phyloP scores from a whole-genome alignment of 1,140 invertebrate species.

The Nasonia vitripennis region DNA sequence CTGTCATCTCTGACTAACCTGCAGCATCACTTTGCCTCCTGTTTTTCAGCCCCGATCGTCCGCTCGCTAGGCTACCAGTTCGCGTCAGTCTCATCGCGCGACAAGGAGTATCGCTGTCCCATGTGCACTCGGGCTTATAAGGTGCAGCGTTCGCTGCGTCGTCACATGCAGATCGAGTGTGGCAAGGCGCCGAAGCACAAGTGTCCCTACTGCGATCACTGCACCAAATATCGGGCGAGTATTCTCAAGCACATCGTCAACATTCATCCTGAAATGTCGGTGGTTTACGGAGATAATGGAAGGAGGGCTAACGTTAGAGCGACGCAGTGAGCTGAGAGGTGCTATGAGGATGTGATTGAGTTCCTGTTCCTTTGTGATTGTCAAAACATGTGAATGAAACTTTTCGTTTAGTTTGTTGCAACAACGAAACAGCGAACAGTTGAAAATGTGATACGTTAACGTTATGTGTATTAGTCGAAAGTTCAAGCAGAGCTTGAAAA shows the following conservation, averaged over 20 bases:
- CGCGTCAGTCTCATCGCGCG: background rate
- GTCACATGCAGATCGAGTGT: slow-evolving; percentile 80
- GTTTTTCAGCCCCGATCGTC: background rate
- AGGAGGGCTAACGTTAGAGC: background rate
- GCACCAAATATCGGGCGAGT: slow-evolving; percentile 79
- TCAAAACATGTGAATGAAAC: no score
- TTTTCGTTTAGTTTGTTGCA: no score
- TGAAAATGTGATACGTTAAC: no score
- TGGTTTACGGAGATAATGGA: background rate
- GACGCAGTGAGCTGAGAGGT: no score
- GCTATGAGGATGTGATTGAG: no score
- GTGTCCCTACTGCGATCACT: slow-evolving; percentile 75
- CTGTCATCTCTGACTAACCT: background rate
- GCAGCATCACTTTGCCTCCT: background rate
- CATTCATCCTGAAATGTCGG: slow-evolving; percentile 61
- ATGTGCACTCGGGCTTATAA: slow-evolving; percentile 79
- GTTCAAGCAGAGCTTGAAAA: no score
- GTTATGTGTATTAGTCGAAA: no score
- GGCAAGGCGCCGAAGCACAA: slow-evolving; percentile 77
- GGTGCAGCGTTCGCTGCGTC: slow-evolving; percentile 75
- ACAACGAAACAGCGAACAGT: no score
- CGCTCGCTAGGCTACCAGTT: background rate
- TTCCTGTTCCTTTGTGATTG: no score
- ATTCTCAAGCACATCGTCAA: slow-evolving; percentile 66
- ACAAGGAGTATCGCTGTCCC: slow-evolving; percentile 73